A percentile compares a stretch with the other conserved stretches of the same genome.
Evolutionary conservation across 2,797 vertebrate species (phyloP).

Genomic region (Babyrousa celebensis): DNA sequence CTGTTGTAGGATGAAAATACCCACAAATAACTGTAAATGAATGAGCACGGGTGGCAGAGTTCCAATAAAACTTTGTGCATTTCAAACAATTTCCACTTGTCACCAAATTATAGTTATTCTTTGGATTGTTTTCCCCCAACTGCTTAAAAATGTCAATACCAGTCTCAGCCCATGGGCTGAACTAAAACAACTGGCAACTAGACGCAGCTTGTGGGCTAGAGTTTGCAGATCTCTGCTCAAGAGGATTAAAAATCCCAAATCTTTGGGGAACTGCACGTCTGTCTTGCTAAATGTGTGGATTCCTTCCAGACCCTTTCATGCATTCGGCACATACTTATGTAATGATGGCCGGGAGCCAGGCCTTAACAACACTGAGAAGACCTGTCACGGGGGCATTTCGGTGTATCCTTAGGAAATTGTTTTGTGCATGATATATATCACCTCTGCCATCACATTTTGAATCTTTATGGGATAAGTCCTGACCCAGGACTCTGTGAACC

Average conservation of each 20-base stretch:
- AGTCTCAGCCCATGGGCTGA: neutral
- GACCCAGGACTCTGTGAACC: too few species aligned
- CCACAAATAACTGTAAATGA: neutral
- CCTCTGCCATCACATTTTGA: too few species aligned
- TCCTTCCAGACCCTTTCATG: neutral
- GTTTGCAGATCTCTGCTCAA: neutral
- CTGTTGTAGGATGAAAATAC: neutral
- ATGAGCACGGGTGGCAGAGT: neutral
- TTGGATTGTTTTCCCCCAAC: neutral
- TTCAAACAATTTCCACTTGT: conserved; percentile 10
- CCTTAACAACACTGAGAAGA: neutral
- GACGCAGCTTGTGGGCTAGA: neutral
- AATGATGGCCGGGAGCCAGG: neutral
- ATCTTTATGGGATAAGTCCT: too few species aligned
- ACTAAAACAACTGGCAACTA: neutral
- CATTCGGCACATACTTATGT: neutral
- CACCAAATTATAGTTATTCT: neutral
- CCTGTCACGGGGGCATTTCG: too few species aligned
- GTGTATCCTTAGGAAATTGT: too few species aligned
- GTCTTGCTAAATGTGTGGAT: neutral
- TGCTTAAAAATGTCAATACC: neutral
- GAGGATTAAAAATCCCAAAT: neutral
- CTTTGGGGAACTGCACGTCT: neutral
- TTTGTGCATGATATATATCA: too few species aligned
- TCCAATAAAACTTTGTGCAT: neutral